Evolutionary conservation across 2,797 vertebrate species (phyloP).

Genomic region (Botia almorhae): DNA sequence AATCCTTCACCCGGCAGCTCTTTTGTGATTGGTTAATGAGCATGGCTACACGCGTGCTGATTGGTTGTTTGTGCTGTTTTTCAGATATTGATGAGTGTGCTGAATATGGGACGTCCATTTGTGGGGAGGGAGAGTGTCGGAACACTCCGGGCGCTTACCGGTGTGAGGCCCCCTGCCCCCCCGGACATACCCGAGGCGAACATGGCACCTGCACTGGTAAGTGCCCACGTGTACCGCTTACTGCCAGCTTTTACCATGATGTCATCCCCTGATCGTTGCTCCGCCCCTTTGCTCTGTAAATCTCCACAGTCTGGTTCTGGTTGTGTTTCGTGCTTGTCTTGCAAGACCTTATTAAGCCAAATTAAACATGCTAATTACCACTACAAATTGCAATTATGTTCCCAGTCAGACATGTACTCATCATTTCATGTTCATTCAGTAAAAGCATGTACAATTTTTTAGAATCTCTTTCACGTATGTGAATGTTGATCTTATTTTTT

Average conservation of each 20-base stretch:
- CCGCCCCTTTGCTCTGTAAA: neutral
- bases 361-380: slow-evolving; percentile 7
- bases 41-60: neutral
- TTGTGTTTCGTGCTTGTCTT: neutral
- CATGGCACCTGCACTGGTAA: slow-evolving; percentile 60
- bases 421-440: neutral
- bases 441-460: neutral
- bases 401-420: neutral
- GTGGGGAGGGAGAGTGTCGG: slow-evolving; percentile 64
- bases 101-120: slow-evolving; percentile 55
- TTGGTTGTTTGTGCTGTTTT: slow-evolving; percentile 37
- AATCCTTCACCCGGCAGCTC: slow-evolving; percentile 14
- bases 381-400: neutral
- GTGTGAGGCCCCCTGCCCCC: slow-evolving; percentile 59
- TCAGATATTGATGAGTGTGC: slow-evolving; percentile 69
- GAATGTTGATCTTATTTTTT: neutral
- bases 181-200: slow-evolving; percentile 53
- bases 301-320: neutral
- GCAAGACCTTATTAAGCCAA: neutral
- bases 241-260: neutral
- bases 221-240: neutral
- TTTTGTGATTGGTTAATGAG: slow-evolving; percentile 4
- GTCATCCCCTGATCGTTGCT: neutral
- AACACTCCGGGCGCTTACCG: slow-evolving; percentile 65
- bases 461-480: neutral